Percentiles rank a stretch among this genome's conserved stretches.
These are phyloP conservation scores for Hypotaenidia okinawae DNA, from an alignment of 2,797 vertebrate genomes.

Conservation along the genomic window DNA sequence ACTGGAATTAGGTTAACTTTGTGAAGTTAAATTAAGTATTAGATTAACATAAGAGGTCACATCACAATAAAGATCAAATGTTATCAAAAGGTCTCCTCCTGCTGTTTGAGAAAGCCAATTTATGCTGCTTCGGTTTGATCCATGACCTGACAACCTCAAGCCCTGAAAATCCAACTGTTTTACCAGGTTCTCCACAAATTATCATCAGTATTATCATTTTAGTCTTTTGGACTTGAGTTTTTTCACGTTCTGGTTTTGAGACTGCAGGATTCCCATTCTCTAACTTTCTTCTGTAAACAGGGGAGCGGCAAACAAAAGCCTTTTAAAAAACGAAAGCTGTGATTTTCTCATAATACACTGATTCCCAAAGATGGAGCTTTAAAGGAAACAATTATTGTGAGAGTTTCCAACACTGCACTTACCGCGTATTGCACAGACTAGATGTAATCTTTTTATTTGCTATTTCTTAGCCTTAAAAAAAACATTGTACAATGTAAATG, in stretches of 20 bases:
- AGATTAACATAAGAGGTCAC: neutral
- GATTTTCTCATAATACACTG: neutral
- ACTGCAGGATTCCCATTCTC: neutral
- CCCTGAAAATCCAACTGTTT: neutral
- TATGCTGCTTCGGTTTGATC: neutral
- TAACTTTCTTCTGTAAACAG: neutral
- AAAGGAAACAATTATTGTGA: conserved; percentile 1
- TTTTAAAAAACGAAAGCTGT: neutral
- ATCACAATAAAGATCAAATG: neutral
- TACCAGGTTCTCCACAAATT: neutral
- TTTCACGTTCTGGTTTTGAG: neutral
- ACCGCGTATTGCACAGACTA: neutral
- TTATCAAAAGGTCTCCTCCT: neutral
- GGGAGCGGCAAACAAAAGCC: neutral
- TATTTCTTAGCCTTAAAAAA: neutral
- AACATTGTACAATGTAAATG: neutral
- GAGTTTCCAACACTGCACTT: conserved; percentile 8
- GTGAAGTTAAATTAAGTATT: neutral
- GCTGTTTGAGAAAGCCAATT: neutral
- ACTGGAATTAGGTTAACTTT: neutral
- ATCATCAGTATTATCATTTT: neutral
- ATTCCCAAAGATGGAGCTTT: neutral
- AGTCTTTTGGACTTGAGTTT: neutral
- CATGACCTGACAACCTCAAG: neutral
- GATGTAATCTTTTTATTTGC: neutral